phyloP scores from a whole-genome alignment of 2,797 vertebrate genomes.

The Enteromius trimaculatus region DNA sequence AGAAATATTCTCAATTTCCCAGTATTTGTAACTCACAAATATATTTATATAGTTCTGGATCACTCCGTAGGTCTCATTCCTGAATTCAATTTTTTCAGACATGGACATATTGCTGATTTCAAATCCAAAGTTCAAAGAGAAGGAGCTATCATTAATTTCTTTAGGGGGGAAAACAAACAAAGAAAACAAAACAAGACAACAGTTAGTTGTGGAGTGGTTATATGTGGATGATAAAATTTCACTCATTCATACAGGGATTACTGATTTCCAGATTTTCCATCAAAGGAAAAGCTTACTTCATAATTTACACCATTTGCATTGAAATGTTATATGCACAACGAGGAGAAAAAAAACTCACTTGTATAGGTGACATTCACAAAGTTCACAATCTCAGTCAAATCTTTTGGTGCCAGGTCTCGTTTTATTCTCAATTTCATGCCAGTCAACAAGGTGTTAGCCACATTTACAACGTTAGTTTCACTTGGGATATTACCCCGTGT shows the following conservation, averaged over 20 bases:
- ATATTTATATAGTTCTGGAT: background rate
- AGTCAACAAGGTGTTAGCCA: background rate
- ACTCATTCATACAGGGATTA: background rate
- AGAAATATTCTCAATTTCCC: background rate
- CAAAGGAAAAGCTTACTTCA: background rate
- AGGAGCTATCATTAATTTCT: background rate
- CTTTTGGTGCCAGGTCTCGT: background rate
- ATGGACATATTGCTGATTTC: conserved; percentile 34
- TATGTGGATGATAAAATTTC: background rate
- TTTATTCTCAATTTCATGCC: background rate
- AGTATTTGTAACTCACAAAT: background rate
- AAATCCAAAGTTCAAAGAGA: conserved; percentile 22
- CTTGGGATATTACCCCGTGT: background rate
- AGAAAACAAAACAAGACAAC: background rate
- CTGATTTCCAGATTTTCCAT: background rate
- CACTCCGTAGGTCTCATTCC: background rate
- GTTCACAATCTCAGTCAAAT: background rate
- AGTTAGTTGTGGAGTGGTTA: background rate
- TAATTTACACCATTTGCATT: background rate
- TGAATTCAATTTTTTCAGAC: background rate
- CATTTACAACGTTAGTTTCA: background rate
- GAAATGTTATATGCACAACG: background rate
- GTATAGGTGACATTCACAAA: conserved; percentile 19
- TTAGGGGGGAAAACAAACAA: background rate
- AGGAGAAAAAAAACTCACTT: background rate